Base-by-base conservation (phyloP, 2,113 vertebrate genomes). In the Chaenocephalus aceratus region DNA sequence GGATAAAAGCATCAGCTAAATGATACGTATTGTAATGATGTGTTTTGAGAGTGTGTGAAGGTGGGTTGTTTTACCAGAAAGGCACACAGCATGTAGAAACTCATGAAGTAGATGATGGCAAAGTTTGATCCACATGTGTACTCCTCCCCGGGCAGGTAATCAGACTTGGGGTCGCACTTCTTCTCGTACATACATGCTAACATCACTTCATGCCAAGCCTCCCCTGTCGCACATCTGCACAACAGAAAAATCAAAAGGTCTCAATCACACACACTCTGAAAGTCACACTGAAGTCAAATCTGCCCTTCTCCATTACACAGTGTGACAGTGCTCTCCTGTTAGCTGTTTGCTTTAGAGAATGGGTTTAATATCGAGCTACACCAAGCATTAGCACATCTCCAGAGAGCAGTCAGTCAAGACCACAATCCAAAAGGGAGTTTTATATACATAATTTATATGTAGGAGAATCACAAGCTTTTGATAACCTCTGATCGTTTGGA, bases 1-100 rank as follows among this genome's bases (percentile, higher is more conserved):
- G 30, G 30, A 30, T 30, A 30, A 30, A 30, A 30, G 30, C 30
- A 30, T 30, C 30, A 26, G 30, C 30, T 30, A 30, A 30, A 30
- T 30, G 3, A 30, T 30, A 30, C 4, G 3, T 30, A 30, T 30
- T 30, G 30, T 30, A 30, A 30, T 30, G 30, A 30, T 30, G 36
- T 58, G 23, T 58, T 12, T 58, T 58, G 7, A 10, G 15, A 16
- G 14, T 3, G 8, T 63, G n/a, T 21, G 11, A 62, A 14, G 12
- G 7, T 26, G 45, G 11, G 41, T 46, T n/a, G 10, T 36, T 72
- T 81, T 94, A 98, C 97, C 96, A 98, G 93, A 90, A 98, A 98
- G 79, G 97, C 97, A 1, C 97, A 98, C 56, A 98, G 94, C 97
- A 98, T 98, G 90, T 98, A 98, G 93, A 98, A 98, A 85, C 97